Evolutionary conservation across 1,140 invertebrate species (phyloP).

Genomic region (Elymnias hypermnestra): DNA sequence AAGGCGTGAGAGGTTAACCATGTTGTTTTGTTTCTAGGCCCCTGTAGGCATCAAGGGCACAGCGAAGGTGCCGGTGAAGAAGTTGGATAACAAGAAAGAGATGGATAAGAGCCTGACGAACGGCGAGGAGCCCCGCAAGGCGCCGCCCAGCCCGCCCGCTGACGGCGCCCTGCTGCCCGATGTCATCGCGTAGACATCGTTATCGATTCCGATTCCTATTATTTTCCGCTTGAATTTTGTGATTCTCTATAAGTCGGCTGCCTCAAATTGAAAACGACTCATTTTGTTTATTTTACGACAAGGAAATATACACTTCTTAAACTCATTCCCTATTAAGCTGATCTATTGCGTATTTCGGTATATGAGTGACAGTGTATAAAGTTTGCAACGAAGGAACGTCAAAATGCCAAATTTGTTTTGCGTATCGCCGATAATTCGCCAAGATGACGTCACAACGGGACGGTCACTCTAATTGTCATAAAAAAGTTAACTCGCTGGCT

Average conservation of each 20-base stretch:
- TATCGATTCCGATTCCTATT: slow-evolving; percentile 55
- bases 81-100: slow-evolving; percentile 29
- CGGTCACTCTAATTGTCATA: no score
- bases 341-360: no score
- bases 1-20: background rate
- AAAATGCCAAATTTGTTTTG: no score
- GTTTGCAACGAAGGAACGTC: no score
- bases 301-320: no score
- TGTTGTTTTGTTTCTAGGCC: slow-evolving; percentile 22
- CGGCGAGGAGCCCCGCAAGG: slow-evolving; percentile 42
- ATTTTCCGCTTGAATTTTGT: slow-evolving; percentile 72
- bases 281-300: no score
- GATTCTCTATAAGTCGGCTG: slow-evolving; percentile 73
- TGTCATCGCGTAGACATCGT: slow-evolving; percentile 56
- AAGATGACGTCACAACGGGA: no score
- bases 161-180: slow-evolving; percentile 68
- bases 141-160: slow-evolving; percentile 55
- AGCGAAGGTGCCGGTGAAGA: slow-evolving; percentile 23
- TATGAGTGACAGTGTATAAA: no score
- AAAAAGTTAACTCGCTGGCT: no score
- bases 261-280: no score
- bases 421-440: no score
- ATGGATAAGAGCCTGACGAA: slow-evolving; percentile 33
- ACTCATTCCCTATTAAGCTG: no score
- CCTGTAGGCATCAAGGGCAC: slow-evolving; percentile 26